A percentile compares a stretch with the other conserved stretches of the same genome.
These are phyloP conservation scores for Dipodomys stephensi DNA, from an alignment of 2,113 vertebrate genomes.

Conservation along the genomic window DNA sequence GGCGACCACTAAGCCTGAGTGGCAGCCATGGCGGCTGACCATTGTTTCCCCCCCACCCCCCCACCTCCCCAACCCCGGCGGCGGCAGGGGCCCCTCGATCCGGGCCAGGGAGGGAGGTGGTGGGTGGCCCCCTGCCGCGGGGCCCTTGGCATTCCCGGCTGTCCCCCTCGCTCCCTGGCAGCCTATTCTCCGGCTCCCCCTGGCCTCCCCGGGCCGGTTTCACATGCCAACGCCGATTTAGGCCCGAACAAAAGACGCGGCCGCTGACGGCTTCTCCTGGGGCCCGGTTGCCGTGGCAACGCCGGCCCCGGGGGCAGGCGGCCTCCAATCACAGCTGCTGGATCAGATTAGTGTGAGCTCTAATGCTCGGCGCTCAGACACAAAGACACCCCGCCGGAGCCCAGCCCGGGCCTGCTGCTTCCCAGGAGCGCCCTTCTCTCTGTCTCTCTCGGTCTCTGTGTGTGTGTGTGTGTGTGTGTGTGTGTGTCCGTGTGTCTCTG, in stretches of 20 bases:
- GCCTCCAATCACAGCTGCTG: conserved; percentile 89
- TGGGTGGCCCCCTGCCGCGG: conserved; percentile 68
- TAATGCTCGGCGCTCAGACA: conserved; percentile 83
- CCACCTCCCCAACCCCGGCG: conserved; percentile 7
- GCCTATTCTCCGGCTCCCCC: conserved; percentile 78
- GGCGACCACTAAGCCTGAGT: conserved; percentile 82
- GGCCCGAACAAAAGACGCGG: conserved; percentile 90
- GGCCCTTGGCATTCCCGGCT: conserved; percentile 83
- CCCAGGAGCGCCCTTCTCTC: conserved; percentile 86
- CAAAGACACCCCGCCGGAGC: conserved; percentile 88
- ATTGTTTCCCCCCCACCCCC: conserved; percentile 74
- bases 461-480: no score
- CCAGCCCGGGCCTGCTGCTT: conserved; percentile 80
- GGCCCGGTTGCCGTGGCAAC: conserved; percentile 86
- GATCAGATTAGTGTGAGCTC: conserved; percentile 87
- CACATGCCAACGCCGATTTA: conserved; percentile 86
- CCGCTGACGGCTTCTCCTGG: conserved; percentile 86
- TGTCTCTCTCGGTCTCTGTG: no score
- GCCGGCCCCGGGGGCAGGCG: conserved; percentile 85
- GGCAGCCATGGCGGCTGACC: conserved; percentile 83
- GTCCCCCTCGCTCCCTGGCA: conserved; percentile 81
- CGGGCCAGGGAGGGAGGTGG: conserved; percentile 72
- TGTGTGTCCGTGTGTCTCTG: conserved; percentile 16
- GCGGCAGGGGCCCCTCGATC: conserved; percentile 79
- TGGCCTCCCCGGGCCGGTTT: conserved; percentile 83